Conservation (phyloP, 2,113 vertebrate genomes). For the Pristiophorus japonicus region DNA sequence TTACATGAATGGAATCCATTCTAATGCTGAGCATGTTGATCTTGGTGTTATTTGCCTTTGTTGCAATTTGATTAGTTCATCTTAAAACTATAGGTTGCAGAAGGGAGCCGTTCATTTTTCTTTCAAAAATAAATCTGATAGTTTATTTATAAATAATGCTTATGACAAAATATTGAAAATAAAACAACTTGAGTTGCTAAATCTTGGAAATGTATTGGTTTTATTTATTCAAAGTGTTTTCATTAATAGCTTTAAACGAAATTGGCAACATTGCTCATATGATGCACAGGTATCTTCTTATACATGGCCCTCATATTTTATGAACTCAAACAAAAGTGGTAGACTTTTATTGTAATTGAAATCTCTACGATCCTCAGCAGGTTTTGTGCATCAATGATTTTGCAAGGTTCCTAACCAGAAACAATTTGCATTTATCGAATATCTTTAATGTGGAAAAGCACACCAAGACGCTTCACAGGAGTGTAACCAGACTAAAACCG, state of each 20-base stretch:
- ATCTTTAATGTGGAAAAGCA: not conserved
- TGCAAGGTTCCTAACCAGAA: not conserved
- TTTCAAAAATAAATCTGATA: not conserved
- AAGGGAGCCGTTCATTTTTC: not conserved
- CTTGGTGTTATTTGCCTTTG: not conserved
- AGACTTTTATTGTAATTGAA: not conserved
- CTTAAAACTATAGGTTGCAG: no score
- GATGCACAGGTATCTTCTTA: not conserved
- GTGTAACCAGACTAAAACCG: not conserved
- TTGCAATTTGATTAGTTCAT: constrained; percentile 2
- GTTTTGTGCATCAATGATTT: not conserved
- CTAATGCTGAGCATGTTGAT: not conserved
- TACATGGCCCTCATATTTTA: not conserved
- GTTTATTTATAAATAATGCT: not conserved
- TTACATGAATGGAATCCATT: not conserved
- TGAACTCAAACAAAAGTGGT: not conserved
- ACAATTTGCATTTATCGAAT: not conserved
- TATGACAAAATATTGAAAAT: not conserved
- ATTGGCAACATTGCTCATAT: not conserved
- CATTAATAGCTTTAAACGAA: not conserved
- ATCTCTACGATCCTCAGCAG: not conserved
- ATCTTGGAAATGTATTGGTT: not conserved
- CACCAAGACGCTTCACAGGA: not conserved
- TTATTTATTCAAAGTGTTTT: not conserved
- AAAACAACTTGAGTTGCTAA: not conserved